A percentile compares a stretch with the other conserved stretches of the same genome.
These are phyloP conservation scores for Drosophila guanche DNA, from an alignment of 1,140 invertebrate genomes.

Conservation along the genomic window DNA sequence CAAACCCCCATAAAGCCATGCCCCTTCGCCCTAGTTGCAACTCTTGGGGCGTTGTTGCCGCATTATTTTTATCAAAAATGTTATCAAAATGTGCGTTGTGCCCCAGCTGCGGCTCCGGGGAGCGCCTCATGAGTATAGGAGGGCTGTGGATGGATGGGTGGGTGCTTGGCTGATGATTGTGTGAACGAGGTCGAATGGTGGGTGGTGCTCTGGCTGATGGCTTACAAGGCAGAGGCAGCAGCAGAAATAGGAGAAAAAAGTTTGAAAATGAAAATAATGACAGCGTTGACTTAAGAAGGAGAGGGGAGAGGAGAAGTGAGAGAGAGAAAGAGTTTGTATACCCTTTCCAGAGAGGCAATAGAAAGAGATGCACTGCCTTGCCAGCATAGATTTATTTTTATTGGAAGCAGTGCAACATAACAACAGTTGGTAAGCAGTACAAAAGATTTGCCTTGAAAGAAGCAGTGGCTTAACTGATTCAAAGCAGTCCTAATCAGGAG, in stretches of 20 bases:
- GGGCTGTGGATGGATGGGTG: background rate
- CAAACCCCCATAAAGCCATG: background rate
- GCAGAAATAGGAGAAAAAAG: slow-evolving; percentile 49
- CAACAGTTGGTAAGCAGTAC: too few species aligned
- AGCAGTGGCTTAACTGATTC: too few species aligned
- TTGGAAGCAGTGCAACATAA: too few species aligned
- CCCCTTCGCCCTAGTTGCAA: slow-evolving; percentile 4
- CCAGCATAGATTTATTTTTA: too few species aligned
- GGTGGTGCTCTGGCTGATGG: slow-evolving; percentile 14
- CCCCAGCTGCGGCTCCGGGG: slow-evolving; percentile 52
- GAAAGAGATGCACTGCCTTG: too few species aligned
- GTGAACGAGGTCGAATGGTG: slow-evolving; percentile 65
- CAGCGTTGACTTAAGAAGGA: slow-evolving; percentile 50
- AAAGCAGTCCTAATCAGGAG: too few species aligned
- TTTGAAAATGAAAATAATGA: slow-evolving; percentile 81
- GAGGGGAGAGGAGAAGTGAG: slow-evolving; percentile 12
- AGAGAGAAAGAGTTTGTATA: slow-evolving; percentile 22
- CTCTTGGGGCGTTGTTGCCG: slow-evolving; percentile 70
- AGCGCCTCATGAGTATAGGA: too few species aligned
- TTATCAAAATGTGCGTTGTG: slow-evolving; percentile 79
- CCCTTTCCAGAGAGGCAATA: background rate
- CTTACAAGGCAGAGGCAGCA: slow-evolving; percentile 31
- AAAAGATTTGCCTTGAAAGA: too few species aligned
- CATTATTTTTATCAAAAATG: slow-evolving; percentile 78
- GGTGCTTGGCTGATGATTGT: slow-evolving; percentile 36